Percentiles rank a stretch among this genome's conserved stretches.
Evolutionary conservation across 2,113 vertebrate genomes (phyloP).

Genomic region (Sebastes schlegelii): DNA sequence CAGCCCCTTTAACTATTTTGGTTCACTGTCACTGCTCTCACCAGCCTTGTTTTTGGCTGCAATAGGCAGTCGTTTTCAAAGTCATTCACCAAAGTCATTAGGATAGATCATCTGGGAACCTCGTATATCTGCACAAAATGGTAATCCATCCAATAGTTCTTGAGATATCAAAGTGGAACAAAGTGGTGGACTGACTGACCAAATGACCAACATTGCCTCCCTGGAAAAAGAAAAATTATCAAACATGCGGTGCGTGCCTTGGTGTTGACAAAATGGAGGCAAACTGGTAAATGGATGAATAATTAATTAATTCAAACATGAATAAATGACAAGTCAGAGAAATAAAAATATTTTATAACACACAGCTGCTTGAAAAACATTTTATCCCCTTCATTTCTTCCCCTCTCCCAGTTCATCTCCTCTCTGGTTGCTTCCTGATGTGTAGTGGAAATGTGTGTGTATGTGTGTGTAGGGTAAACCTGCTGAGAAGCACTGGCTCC

Average conservation of each 20-base stretch:
- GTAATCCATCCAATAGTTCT: not conserved
- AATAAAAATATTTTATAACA: not conserved
- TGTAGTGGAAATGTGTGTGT: not conserved
- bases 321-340: too few relatives aligned
- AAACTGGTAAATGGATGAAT: too few relatives aligned
- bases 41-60: too few relatives aligned
- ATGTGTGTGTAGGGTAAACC: conserved; percentile 17
- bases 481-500: conserved; percentile 29
- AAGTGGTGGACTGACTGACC: not conserved
- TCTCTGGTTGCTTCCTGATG: not conserved
- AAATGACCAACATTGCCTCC: not conserved
- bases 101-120: not conserved
- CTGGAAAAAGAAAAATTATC: not conserved
- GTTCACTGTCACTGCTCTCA: too few relatives aligned
- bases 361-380: not conserved
- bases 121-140: not conserved
- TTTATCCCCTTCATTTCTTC: not conserved
- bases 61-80: not conserved
- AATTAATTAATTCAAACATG: too few relatives aligned
- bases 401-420: not conserved
- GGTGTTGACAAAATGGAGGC: too few relatives aligned
- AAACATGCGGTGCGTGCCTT: not conserved
- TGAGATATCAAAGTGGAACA: not conserved
- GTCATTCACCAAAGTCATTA: not conserved
- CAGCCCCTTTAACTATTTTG: too few relatives aligned